Percentiles rank a stretch among this genome's conserved stretches.
These are phyloP conservation scores for Quiscalus mexicanus DNA, from an alignment of 2,113 vertebrate species.

Conservation along the genomic window DNA sequence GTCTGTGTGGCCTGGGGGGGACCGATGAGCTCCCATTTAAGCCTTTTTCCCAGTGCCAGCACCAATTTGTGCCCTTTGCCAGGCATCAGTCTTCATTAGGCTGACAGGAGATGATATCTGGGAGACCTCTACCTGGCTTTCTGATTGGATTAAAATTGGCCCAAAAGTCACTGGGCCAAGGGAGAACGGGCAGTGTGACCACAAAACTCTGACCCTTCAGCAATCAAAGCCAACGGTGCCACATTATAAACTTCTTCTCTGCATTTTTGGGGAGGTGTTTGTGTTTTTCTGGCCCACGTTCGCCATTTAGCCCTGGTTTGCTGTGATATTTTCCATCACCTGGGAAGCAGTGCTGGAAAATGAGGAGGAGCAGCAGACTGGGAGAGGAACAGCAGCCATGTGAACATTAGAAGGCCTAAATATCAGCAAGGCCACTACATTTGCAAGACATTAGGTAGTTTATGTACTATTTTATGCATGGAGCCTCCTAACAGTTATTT, in stretches of 20 bases:
- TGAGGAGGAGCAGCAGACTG: not conserved
- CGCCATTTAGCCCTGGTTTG: not conserved
- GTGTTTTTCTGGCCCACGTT: not conserved
- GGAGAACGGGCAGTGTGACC: not conserved
- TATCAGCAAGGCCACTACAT: not conserved
- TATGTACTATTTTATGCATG: slow-evolving; percentile 49
- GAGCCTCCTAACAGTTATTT: slow-evolving; percentile 73
- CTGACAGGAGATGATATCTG: not conserved
- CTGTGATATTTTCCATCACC: not conserved
- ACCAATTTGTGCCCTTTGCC: not conserved
- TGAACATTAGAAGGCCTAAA: not conserved
- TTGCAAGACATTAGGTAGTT: slow-evolving; percentile 59
- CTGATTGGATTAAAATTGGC: not conserved
- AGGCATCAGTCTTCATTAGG: slow-evolving; percentile 13
- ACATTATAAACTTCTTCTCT: not conserved
- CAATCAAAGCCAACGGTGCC: not conserved
- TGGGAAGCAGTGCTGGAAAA: not conserved
- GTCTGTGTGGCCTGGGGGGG: not conserved
- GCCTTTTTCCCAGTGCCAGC: not conserved
- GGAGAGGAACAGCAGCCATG: not conserved
- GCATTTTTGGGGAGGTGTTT: not conserved
- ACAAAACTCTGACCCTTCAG: not conserved
- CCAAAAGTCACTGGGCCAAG: not conserved
- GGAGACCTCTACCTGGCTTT: not conserved
- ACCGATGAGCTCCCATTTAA: not conserved